Percentiles rank a stretch among this genome's conserved stretches.
phyloP scores from a whole-genome alignment of 2,888 invertebrate species.

The Lasioglossum leucozonium region DNA sequence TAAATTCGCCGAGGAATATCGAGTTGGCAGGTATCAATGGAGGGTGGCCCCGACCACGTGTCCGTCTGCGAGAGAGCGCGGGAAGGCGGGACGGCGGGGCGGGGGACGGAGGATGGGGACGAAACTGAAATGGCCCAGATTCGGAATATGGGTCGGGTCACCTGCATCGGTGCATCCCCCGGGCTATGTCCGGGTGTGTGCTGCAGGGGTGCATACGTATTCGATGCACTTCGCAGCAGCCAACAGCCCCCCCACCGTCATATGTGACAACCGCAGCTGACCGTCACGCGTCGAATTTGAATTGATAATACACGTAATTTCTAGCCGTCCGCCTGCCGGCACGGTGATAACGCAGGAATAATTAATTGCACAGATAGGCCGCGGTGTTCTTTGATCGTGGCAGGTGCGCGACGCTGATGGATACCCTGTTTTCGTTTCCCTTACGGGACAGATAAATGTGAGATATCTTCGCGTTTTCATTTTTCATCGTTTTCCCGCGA shows the following conservation, averaged over 20 bases:
- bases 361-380: slow-evolving; percentile 34
- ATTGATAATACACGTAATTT: slow-evolving; percentile 61
- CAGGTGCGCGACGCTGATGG: not conserved
- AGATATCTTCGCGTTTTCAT: not conserved
- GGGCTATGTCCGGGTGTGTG: slow-evolving; percentile 58
- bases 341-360: slow-evolving; percentile 38
- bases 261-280: slow-evolving; percentile 60
- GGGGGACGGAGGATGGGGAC: not conserved
- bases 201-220: slow-evolving; percentile 57
- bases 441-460: not conserved
- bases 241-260: slow-evolving; percentile 47
- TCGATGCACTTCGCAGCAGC: slow-evolving; percentile 52
- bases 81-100: not conserved
- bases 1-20: slow-evolving; percentile 53
- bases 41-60: slow-evolving; percentile 31
- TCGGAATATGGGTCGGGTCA: slow-evolving; percentile 82
- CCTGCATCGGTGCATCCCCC: slow-evolving; percentile 78
- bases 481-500: not conserved
- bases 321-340: slow-evolving; percentile 30
- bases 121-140: slow-evolving; percentile 78
- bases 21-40: slow-evolving; percentile 63
- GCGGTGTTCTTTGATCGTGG: slow-evolving; percentile 40
- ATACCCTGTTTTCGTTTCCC: not conserved
- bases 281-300: slow-evolving; percentile 64
- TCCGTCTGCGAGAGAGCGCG: slow-evolving; percentile 17